Conservation (phyloP, 1,140 invertebrate species). For the Drosophila sulfurigaster region DNA sequence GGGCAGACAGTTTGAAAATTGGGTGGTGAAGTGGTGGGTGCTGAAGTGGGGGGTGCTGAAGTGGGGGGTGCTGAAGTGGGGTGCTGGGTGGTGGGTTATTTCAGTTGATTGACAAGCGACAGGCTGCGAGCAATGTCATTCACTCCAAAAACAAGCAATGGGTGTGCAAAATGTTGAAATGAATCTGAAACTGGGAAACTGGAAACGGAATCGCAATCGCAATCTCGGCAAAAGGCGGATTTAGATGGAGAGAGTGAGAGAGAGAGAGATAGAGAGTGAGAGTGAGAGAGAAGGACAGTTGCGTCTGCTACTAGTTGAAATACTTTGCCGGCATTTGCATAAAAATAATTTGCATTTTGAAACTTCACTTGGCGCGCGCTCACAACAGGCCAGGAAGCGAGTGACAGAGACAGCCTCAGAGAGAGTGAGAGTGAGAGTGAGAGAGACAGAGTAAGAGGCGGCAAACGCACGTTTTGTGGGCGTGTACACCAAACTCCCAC, state of each 20-base stretch:
- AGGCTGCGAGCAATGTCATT: conserved; percentile 53
- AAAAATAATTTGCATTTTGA: conserved; percentile 69
- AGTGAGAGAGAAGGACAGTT: not conserved
- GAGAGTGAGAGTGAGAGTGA: not conserved
- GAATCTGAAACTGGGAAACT: conserved; percentile 41
- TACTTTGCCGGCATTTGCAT: conserved; percentile 64
- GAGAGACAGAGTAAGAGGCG: not conserved
- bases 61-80: no score
- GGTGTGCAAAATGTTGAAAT: conserved; percentile 60
- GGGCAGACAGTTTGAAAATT: no score
- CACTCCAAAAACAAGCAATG: conserved; percentile 60
- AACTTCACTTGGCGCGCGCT: conserved; percentile 28
- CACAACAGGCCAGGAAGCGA: not conserved
- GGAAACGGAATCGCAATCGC: conserved; percentile 7
- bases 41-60: not conserved
- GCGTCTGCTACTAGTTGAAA: conserved; percentile 51
- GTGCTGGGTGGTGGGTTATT: conserved; percentile 8
- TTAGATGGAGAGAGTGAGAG: not conserved
- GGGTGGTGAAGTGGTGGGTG: no score
- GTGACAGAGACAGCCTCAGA: not conserved
- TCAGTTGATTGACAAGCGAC: conserved; percentile 64
- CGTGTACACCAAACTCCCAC: not conserved
- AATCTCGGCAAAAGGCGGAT: not conserved
- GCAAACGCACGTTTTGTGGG: conserved; percentile 18
- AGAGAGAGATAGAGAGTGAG: no score